Base-by-base conservation (phyloP, 2,888 invertebrate genomes). In the Brachynemurus nebulosus region DNA sequence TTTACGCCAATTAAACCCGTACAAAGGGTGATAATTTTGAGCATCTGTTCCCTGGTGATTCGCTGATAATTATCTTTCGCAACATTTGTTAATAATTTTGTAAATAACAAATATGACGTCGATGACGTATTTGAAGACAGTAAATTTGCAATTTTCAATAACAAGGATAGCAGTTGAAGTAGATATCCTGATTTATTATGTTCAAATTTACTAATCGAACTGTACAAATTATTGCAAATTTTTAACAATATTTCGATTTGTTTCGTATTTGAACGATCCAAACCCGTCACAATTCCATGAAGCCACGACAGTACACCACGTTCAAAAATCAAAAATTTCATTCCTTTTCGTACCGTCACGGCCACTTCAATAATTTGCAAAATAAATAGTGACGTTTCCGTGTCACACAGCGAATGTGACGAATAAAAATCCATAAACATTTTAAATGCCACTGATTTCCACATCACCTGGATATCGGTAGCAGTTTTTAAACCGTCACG, bases 281-380 rank as follows among this genome's bases (percentile, higher is more conserved):
- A 39, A 35, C 52, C 47, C 5, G 46, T 45, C 3, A 68, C 53
- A 2, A 68, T 56, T 21, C 64, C 60, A 37, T 60, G 57, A 2
- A 89, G 56, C 84, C 88, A 89, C 0, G 80, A 68, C 20, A 88
- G 55, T 2, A 90, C 60, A 0, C 84, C 81, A 52, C 81, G 75
- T 20, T 75, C 72, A 48, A 74, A 76, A 12, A 78, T 66, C 51
- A 89, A 66, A 41, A 80, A 71, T 50, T 74, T 71, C 12, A 73
- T 72, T 0, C 79, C 77, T 48, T 75, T 72, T 1, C 76, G 73
- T 23, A 86, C 73, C 45, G 72, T 67, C 4, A 77, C 73, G 36
- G 78, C 71, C 2, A 72, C 68, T 49, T 71, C 68, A 1, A 88
- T 53, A 0, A 81, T 71, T 44, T 75, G 70, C 19, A 90, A 63